Evolutionary conservation across 2,113 vertebrate species (phyloP), one percentile per base, ranked within the genome.

Genomic region (Caloenas nicobarica): DNA sequence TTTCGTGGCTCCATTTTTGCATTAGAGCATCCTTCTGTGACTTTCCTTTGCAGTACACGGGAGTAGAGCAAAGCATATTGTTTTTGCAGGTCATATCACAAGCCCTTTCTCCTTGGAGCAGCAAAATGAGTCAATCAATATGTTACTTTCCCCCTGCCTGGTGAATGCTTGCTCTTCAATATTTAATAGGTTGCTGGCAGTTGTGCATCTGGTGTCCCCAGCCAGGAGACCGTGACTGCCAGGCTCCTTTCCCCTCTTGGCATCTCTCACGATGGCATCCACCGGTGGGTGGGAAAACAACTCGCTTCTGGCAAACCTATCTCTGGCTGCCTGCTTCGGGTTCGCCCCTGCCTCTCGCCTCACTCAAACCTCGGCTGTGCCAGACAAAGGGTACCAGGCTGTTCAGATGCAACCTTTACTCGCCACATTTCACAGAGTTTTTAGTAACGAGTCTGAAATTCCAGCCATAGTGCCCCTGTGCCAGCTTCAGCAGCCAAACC

Each of bases 151-250:
- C 54, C 29, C 57, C 71, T 65, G 83, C 89, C 79, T 95, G 69
- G 68, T 78, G 86, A 74, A 91, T 36, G 92, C 46, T 82, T 16
- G 0, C 72, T 89, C 51, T 95, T 97, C 88, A 95, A 96, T 96
- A 93, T 97, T 97, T 96, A 92, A 97, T 91, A 61, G 88, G 46
- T 48, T 89, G 18, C 86, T 85, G 86, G 86, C 81, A 80, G 54
- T 7, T 9, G 2, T 70, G 73, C 93, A 92, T 68, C 91, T 95
- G 94, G 88, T 66, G 81, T 68, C 57, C 66, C 76, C 81, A 44
- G 58, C 71, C 71, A 44, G 82, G 50, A 71, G 31, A 40, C 66
- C 0, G 1, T 51, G 89, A 70, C 90, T 6, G 2, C 38, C 66
- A 42, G 53, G 46, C 26, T 92, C 24, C 29, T 57, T 84, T 71